Conservation (phyloP, 2,797 vertebrate species). For the Pantherophis alleghaniensis region DNA sequence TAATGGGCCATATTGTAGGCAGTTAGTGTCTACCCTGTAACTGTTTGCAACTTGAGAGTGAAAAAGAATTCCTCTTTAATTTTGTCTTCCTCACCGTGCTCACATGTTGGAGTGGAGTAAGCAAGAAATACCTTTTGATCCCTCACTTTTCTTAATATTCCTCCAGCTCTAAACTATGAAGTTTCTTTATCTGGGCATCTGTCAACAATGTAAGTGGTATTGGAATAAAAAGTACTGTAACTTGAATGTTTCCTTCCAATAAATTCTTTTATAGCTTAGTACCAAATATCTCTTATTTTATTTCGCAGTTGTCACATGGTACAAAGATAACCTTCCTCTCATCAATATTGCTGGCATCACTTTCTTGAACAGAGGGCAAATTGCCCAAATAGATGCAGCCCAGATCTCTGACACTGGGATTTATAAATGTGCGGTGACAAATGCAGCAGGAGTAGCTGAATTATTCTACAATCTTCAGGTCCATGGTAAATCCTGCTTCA, state of each 20-base stretch:
- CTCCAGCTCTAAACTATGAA: background rate
- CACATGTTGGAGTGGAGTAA: background rate
- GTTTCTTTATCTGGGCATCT: background rate
- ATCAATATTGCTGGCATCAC: slow-evolving; percentile 69
- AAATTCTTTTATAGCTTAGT: background rate
- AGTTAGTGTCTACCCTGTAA: background rate
- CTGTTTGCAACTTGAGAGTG: background rate
- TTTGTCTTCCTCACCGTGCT: no score
- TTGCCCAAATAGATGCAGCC: slow-evolving; percentile 80
- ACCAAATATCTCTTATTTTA: background rate
- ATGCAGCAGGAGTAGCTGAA: slow-evolving; percentile 83
- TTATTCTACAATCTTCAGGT: slow-evolving; percentile 85
- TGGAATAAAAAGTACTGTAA: background rate
- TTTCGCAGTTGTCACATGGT: slow-evolving; percentile 85
- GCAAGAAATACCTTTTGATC: background rate
- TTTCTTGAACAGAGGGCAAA: slow-evolving; percentile 78
- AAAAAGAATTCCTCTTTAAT: background rate
- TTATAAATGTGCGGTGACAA: slow-evolving; percentile 90
- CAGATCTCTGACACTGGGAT: slow-evolving; percentile 85
- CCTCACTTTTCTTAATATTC: background rate
- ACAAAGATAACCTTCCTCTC: slow-evolving; percentile 84
- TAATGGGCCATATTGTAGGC: background rate
- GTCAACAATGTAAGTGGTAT: background rate
- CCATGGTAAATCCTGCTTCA: slow-evolving; percentile 77
- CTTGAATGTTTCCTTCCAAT: background rate